A percentile compares a stretch with the other conserved stretches of the same genome.
Evolutionary conservation across 2,113 vertebrate genomes (phyloP).

Genomic region (Herpailurus yagouaroundi): DNA sequence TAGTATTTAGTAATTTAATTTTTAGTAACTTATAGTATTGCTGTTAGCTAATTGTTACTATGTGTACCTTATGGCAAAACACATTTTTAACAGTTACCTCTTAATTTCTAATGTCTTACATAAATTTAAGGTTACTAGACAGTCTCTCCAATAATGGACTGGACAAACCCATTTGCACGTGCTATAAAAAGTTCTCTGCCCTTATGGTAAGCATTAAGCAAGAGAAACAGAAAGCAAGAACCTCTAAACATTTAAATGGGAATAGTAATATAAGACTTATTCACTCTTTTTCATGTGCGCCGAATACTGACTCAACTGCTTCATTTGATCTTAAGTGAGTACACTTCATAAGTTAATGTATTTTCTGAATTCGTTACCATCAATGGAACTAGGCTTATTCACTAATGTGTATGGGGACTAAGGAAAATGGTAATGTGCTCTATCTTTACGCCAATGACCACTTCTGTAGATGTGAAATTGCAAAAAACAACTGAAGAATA

Average conservation of each 20-base stretch:
- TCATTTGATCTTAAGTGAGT: background rate
- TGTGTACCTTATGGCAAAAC: background rate
- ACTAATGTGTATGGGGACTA: background rate
- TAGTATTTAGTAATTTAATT: background rate
- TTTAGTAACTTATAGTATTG: background rate
- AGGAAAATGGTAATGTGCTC: background rate
- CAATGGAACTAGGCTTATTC: background rate
- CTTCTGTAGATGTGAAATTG: background rate
- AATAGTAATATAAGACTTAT: background rate
- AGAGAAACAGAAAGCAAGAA: background rate
- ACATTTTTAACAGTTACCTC: background rate
- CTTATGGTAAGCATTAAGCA: background rate
- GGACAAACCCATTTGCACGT: background rate
- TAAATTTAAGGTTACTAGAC: background rate
- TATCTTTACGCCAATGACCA: background rate
- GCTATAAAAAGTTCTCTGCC: background rate
- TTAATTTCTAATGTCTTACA: background rate
- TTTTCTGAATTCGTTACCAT: background rate
- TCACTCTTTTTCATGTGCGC: background rate
- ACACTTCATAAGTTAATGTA: background rate
- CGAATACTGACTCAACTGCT: background rate
- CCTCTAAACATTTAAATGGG: background rate
- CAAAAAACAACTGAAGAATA: background rate
- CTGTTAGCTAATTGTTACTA: background rate
- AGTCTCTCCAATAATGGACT: background rate